Base-by-base conservation (phyloP, 92 coral and sea anemone species). In the Parazoanthus darwini region DNA sequence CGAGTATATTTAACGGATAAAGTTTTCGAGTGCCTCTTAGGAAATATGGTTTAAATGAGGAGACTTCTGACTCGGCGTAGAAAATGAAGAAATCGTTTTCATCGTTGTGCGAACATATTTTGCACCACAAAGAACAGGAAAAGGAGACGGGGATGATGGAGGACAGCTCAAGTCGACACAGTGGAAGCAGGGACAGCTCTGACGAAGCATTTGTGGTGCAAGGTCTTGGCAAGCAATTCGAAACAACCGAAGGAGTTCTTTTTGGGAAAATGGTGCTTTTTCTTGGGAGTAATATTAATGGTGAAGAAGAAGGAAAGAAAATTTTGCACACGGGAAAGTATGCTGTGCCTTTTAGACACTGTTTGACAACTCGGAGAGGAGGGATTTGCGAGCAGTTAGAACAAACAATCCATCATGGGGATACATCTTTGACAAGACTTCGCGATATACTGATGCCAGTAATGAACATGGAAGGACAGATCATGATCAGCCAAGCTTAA, bases 391-490 rank as follows among this genome's bases (percentile, higher is more conserved):
- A 84, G 58, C 78, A 84, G 23, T 79, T 84, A 0, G 87, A 84
- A 51, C 87, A 84, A 29, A 84, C 77, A 14, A 72, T 84, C 8
- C 87, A 84, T 43, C 87, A 84, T 25, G 87, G 87, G 15, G 70
- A 84, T n/a, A 84, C 79, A 0, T 84, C 87, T 3, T 48, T 84
- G 78, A 84, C 87, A 84, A 48, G 87, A 48, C 87, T 84, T 71
- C 87, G 87, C n/a, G 87, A 84, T 48, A 84, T 84, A 42, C 87
- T 84, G 22, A 84, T 84, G 87, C 87, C 87, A n/a, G 79, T 84
- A 1, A 71, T 48, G 79, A 84, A 84, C 65, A 84, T 84, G 87
- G 87, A 84, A 33, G 87, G 87, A 3, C 87, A 84, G 25, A 29
- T 84, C 36, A 84, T 10, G 29, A 71, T 84, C 51, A 48, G 51